Base-by-base conservation (phyloP, 2,888 invertebrate species). In the Cerceris ruficornis region DNA sequence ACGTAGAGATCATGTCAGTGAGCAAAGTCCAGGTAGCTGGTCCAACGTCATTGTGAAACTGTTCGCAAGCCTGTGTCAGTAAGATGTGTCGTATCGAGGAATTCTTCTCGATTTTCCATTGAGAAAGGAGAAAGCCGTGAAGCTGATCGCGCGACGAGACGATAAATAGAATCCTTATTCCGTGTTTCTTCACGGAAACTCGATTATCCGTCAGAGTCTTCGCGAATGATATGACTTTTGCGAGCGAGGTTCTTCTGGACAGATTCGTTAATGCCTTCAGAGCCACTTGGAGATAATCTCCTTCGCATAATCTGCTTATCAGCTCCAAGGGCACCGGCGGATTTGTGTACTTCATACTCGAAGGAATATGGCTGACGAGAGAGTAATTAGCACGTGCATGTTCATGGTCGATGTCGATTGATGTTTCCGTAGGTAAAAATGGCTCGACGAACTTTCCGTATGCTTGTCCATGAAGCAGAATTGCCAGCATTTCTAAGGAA, bases 151-250 rank as follows among this genome's bases (percentile, higher is more conserved):
- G 68, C 5, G 87, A 41, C 0, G 85, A 83, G 0, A 89, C 77
- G 9, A 82, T 68, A 28, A 74, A 83, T 15, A 89, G 71, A 7
- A 92, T 5, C 17, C 91, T 85, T 11, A 92, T 83, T 0, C 88
- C 90, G 17, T 91, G 89, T 70, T 92, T 92, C 9, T 80, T 88
- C 0, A 90, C 77, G 0, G 91, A 86, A 0, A 91, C 88, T 0
- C 86, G 86, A 54, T 84, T 71, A 0, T 72, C 73, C 0, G 81
- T 28, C 4, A 92, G 70, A 0, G 28, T 66, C 9, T 67, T 75
- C 0, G 87, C 84, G 55, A 90, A 90, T 0, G 77, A 9, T 0
- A 87, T 17, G 0, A 90, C 86, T 9, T 86, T 82, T 0, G 64
- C 15, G 0, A 81, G 14, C 2, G 86, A 66, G 0, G 81, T 77